Evolutionary conservation across 2,113 vertebrate species (phyloP).

Genomic region (Marcusenius ussheri): DNA sequence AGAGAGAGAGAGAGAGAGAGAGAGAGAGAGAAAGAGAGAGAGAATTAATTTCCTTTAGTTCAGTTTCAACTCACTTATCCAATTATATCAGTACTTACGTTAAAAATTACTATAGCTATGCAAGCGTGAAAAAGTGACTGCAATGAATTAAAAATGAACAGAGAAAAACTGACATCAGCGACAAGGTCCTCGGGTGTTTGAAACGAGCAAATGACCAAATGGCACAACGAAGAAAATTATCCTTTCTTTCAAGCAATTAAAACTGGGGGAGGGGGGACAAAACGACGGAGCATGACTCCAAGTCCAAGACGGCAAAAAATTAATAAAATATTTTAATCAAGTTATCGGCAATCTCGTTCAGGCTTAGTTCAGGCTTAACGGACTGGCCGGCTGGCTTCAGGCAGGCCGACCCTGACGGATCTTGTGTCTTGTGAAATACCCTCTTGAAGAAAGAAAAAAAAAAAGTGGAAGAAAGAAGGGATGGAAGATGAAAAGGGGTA

Average conservation of each 20-base stretch:
- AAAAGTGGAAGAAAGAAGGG: background rate
- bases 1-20: constrained; percentile 26
- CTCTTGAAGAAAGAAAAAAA: background rate
- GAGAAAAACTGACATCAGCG: background rate
- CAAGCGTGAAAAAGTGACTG: background rate
- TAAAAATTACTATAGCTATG: background rate
- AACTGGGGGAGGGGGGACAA: background rate
- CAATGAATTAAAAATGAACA: background rate
- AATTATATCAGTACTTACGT: background rate
- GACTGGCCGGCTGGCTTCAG: background rate
- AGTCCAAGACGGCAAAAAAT: background rate
- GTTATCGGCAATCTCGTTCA: background rate
- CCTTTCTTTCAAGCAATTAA: background rate
- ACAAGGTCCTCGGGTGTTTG: background rate
- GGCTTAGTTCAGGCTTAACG: background rate
- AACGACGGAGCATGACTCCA: background rate
- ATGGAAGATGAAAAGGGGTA: background rate
- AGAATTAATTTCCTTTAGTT: constrained; percentile 32
- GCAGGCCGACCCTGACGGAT: background rate
- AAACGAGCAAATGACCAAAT: background rate
- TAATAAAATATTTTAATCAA: background rate
- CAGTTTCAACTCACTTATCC: background rate
- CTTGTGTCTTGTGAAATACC: background rate
- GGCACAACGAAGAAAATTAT: background rate
- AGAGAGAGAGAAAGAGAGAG: background rate